Evolutionary conservation across 2,113 vertebrate genomes (phyloP), one percentile per base, ranked within the genome.

Genomic region (Nettapus auritus): DNA sequence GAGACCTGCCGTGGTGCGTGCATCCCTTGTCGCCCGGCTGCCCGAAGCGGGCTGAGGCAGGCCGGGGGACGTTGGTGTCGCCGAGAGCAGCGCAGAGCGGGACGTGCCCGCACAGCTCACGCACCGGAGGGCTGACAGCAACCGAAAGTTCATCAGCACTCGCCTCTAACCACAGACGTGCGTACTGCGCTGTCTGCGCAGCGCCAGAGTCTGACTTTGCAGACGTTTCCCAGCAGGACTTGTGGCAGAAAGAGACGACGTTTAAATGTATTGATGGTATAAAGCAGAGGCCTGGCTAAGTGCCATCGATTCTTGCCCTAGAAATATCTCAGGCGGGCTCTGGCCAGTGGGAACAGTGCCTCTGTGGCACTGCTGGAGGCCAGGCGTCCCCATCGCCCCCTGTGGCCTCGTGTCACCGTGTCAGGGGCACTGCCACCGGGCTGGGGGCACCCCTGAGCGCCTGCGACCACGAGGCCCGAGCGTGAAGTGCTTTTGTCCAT

Each of bases 91-190:
- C 0, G 9, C 8, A 42, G 63, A 38, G 48, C 0, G 1, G 7
- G 52, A 15, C 4, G 0, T 48, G n/a, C 48, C 22, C 40, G 3
- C 11, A 3, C 2, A 7, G 56, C 64, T 25, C 9, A 18, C 0
- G 4, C 25, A 5, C 21, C 2, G 3, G 33, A 13, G 68, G 42
- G 23, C 34, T 64, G 68, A 6, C 50, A 7, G 0, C 40, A 26
- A 42, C n/a, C 8, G 56, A 15, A n/a, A 38, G 60, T 59, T 75
- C 42, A 11, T 84, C 36, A 42, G 46, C 60, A 33, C 34, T 63
- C 40, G 26, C 29, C 52, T 60, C 44, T 60, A 80, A 70, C 42
- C 42, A 33, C 26, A n/a, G 4, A 29, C 3, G 21, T 38, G 6
- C 21, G 34, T 23, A 25, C 36, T 29, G 40, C 9, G 12, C 0